Evolutionary conservation across 2,113 vertebrate genomes (phyloP), one percentile per base, ranked within the genome.

Genomic region (Chinchilla lanigera): DNA sequence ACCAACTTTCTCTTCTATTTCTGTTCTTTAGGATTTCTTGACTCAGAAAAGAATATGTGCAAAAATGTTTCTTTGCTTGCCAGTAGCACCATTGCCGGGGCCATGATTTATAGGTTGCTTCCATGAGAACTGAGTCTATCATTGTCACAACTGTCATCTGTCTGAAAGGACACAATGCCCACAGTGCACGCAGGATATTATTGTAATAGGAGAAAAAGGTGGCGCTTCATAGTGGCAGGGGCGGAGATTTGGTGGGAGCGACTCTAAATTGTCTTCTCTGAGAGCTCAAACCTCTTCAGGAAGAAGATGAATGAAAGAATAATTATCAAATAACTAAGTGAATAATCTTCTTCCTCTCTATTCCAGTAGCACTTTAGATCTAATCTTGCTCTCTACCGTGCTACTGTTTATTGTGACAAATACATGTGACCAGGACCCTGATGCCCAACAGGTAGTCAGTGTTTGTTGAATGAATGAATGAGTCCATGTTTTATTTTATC

Each of bases 381-480:
- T 75, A n/a, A 26, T 47, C 26, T 80, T 93, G 44, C 56, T 90
- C 0, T 50, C 2, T 33, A 58, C 26, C 0, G 0, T 33, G 19
- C 33, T 38, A 16, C 13, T 75, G 30, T 11, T 78, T 85, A 35
- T 61, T 22, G 44, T 67, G n/a, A 19, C 6, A 1, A 14, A n/a
- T 12, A 33, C 67, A 14, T 61, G n/a, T 61, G 41, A 7, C 33
- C 89, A 60, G 50, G 47, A 85, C 35, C 12, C 5, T 11, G 26
- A 28, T 52, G 41, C 69, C n/a, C 41, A 86, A n/a, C 16, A 90
- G 52, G 38, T 16, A 38, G 65, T 4, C 20, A 9, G 5, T 92
- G 38, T 33, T 81, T 94, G 61, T 41, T 69, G 61, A 92, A 71
- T 94, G 82, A 84, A 89, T 67, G 69, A 87, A 60, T 92, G 88